Percentiles rank a stretch among this genome's conserved stretches.
These are phyloP conservation scores for Ramazzottius varieornatus DNA, from an alignment of 2,888 invertebrate genomes.

Conservation along the genomic window DNA sequence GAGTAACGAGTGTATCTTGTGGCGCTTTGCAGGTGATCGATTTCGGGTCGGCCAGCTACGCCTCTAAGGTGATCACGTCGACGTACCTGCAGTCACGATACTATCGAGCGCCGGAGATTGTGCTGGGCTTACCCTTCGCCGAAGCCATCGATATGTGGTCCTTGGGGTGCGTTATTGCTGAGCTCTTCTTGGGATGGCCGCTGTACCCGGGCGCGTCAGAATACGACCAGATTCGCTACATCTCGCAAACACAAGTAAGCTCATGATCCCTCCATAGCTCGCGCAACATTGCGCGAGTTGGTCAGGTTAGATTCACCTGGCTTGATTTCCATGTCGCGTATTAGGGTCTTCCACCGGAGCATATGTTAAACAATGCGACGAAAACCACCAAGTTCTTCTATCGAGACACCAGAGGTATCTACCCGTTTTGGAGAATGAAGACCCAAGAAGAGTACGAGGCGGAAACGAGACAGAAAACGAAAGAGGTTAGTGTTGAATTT, in stretches of 20 bases:
- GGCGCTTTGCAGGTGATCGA: slow-evolving; percentile 41
- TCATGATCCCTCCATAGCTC: too few relatives aligned
- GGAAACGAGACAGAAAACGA: slow-evolving; percentile 89
- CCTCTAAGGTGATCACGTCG: slow-evolving; percentile 96
- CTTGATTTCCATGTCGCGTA: too few relatives aligned
- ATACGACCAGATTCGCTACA: slow-evolving; percentile 82
- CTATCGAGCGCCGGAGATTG: slow-evolving; percentile 38
- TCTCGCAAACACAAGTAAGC: slow-evolving; percentile 90
- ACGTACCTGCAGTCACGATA: slow-evolving; percentile 97
- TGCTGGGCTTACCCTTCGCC: slow-evolving; percentile 63
- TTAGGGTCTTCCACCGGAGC: slow-evolving; percentile 83
- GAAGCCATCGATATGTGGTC: slow-evolving; percentile 99
- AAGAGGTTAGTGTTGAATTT: slow-evolving; percentile 33
- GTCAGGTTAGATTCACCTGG: too few relatives aligned
- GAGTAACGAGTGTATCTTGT: too few relatives aligned
- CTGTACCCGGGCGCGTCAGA: slow-evolving; percentile 95
- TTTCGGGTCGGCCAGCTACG: slow-evolving; percentile 96
- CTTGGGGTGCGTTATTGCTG: slow-evolving; percentile 93
- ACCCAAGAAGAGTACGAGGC: slow-evolving; percentile 94
- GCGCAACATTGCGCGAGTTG: too few relatives aligned
- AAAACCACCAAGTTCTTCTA: slow-evolving; percentile 97
- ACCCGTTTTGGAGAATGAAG: slow-evolving; percentile 36
- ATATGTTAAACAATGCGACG: slow-evolving; percentile 84
- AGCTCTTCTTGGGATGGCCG: slow-evolving; percentile 96
- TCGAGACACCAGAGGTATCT: slow-evolving; percentile 62